phyloP scores from a whole-genome alignment of 2,888 invertebrate genomes.

The Ormyrus thymus region DNA sequence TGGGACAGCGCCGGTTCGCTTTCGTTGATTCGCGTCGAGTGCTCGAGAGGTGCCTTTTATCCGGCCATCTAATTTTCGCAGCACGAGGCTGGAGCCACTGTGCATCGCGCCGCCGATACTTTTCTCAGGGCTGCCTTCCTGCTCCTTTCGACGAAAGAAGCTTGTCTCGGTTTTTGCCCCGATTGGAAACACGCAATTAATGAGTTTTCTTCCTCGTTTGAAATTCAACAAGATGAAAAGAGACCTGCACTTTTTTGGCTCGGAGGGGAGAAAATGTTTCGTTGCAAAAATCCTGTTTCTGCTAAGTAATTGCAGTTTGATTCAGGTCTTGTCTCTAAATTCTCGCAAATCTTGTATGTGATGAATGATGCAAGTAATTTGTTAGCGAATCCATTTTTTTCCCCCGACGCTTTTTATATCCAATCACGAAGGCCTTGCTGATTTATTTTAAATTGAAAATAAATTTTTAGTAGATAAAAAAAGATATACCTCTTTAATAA shows the following conservation, averaged over 20 bases:
- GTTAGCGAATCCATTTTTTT: too few relatives aligned
- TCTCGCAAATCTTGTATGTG: too few relatives aligned
- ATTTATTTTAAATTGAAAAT: too few relatives aligned
- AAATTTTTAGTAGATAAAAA: not conserved
- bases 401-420: too few relatives aligned
- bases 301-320: too few relatives aligned
- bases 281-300: too few relatives aligned
- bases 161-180: not conserved
- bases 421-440: too few relatives aligned
- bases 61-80: not conserved
- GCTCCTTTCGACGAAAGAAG: not conserved
- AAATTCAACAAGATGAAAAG: too few relatives aligned
- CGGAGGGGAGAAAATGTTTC: too few relatives aligned
- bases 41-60: conserved; percentile 38
- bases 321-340: too few relatives aligned
- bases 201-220: conserved; percentile 12
- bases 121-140: not conserved
- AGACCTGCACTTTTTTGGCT: too few relatives aligned
- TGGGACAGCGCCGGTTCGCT: conserved; percentile 42
- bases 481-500: not conserved
- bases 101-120: not conserved
- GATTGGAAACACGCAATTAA: conserved; percentile 15
- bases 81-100: not conserved
- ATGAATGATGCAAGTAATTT: too few relatives aligned
- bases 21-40: conserved; percentile 50